A percentile compares a stretch with the other conserved stretches of the same genome.
These are phyloP conservation scores for Carassius carassius DNA, from an alignment of 2,113 vertebrate species.

Conservation along the genomic window DNA sequence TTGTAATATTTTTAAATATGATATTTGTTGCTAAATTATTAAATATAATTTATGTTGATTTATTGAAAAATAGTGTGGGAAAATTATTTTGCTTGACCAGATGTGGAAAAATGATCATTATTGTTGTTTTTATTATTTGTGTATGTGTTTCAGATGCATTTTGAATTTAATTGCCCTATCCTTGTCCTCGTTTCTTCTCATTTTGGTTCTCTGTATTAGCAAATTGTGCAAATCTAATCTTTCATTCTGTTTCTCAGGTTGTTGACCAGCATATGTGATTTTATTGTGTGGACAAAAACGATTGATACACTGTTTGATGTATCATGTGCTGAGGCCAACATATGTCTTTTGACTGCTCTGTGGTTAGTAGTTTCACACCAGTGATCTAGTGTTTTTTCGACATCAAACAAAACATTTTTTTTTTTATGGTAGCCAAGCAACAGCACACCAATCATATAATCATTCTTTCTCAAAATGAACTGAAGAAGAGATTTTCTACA, in stretches of 20 bases:
- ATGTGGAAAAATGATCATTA: background rate
- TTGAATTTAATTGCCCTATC: background rate
- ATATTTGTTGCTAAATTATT: no score
- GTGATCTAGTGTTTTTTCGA: background rate
- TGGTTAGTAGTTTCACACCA: background rate
- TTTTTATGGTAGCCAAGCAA: background rate
- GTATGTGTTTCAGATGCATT: background rate
- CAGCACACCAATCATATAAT: background rate
- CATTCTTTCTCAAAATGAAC: conserved; percentile 7
- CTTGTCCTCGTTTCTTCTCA: background rate
- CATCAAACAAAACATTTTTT: conserved; percentile 8
- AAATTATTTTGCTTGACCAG: no score
- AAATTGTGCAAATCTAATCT: background rate
- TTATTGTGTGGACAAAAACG: background rate
- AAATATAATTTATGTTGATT: no score
- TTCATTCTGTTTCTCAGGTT: background rate
- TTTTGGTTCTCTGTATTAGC: background rate
- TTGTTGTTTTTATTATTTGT: background rate
- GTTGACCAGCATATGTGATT: background rate
- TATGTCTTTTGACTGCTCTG: background rate
- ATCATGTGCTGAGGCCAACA: background rate
- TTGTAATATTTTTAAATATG: no score
- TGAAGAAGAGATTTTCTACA: background rate
- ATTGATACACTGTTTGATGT: background rate
- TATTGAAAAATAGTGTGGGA: no score